phyloP scores from a whole-genome alignment of 2,888 invertebrate species.

The Melangyna quadrimaculata region DNA sequence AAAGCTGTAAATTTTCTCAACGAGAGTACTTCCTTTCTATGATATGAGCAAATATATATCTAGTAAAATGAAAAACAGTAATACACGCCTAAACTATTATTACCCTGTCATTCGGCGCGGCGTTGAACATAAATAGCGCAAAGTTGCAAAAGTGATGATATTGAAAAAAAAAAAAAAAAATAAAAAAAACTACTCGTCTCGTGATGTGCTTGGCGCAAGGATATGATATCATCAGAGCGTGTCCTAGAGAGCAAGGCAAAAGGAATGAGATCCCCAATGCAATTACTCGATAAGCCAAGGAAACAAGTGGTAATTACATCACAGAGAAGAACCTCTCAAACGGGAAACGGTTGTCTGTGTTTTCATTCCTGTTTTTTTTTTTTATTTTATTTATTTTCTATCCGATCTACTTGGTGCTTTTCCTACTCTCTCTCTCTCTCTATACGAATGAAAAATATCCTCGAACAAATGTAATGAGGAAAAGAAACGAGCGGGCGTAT shows the following conservation, averaged over 20 bases:
- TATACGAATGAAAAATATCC: conserved; percentile 16
- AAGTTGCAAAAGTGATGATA: conserved; percentile 61
- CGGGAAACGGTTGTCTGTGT: conserved; percentile 64
- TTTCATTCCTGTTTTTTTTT: conserved; percentile 13
- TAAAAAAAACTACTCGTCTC: background rate
- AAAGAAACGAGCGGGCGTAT: background rate
- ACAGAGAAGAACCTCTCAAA: conserved; percentile 64
- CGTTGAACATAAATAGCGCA: conserved; percentile 58
- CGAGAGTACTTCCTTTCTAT: background rate
- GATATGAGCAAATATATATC: conserved; percentile 45
- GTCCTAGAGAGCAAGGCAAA: background rate
- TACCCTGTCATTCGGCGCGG: conserved; percentile 65
- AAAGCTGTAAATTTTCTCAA: conserved; percentile 54
- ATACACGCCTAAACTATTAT: conserved; percentile 68
- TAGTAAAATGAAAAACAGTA: conserved; percentile 37
- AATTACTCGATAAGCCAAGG: conserved; percentile 69
- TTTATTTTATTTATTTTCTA: background rate
- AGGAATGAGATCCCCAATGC: conserved; percentile 48
- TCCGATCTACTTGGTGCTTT: background rate
- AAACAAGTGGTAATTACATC: conserved; percentile 71
- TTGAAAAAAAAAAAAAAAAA: conserved; percentile 47
- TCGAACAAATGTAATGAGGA: conserved; percentile 56
- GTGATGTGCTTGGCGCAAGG: background rate
- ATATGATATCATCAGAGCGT: conserved; percentile 29
- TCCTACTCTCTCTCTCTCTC: too few relatives aligned